Conservation (phyloP, 1,140 invertebrate genomes). For the Probaryconus sp. region DNA sequence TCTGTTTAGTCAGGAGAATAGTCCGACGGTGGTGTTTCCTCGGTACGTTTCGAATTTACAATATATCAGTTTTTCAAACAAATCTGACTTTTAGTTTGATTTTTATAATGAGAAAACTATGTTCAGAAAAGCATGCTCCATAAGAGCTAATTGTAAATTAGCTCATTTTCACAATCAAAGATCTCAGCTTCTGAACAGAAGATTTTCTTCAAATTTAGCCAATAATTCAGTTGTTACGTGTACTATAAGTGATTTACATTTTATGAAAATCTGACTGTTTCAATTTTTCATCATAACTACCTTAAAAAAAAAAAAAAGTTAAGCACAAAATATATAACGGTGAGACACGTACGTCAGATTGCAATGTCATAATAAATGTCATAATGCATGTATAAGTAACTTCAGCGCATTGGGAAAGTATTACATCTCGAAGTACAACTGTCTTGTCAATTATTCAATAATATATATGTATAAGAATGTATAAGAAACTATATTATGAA, state of each 20-base stretch:
- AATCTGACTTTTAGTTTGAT: too few relatives aligned
- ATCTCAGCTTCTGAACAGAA: too few relatives aligned
- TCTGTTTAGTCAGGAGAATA: conserved; percentile 79
- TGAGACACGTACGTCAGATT: conserved; percentile 14
- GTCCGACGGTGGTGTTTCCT: conserved; percentile 66
- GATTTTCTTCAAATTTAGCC: too few relatives aligned
- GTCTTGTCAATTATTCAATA: conserved; percentile 46
- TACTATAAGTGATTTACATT: too few relatives aligned
- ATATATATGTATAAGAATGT: conserved; percentile 20
- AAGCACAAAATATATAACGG: background rate
- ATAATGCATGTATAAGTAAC: conserved; percentile 14
- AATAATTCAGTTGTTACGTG: too few relatives aligned
- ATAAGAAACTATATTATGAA: conserved; percentile 23
- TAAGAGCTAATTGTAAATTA: too few relatives aligned
- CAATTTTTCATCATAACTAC: too few relatives aligned
- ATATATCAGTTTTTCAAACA: too few relatives aligned
- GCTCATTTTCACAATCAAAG: too few relatives aligned
- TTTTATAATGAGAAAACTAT: too few relatives aligned
- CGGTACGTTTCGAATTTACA: conserved; percentile 56
- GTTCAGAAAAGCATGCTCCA: too few relatives aligned
- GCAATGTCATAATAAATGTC: conserved; percentile 49
- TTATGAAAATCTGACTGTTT: background rate
- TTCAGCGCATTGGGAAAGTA: conserved; percentile 26
- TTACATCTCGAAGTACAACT: conserved; percentile 44
- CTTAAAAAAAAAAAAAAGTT: too few relatives aligned